These are phyloP conservation scores for Neoitamus cyanurus DNA, from an alignment of 2,888 invertebrate genomes.

Conservation along the genomic window DNA sequence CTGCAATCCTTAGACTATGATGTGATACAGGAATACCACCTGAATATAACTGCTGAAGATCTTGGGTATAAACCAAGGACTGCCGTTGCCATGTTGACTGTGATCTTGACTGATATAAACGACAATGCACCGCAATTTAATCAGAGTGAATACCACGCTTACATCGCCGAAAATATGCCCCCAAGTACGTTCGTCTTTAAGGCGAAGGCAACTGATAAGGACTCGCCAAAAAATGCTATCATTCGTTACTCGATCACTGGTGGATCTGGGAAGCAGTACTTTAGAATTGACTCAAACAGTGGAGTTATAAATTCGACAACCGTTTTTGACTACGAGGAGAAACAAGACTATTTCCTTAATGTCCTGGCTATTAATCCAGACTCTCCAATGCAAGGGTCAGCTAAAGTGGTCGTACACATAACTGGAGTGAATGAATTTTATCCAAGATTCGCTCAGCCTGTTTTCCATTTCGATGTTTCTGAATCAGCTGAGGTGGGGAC, in stretches of 20 bases:
- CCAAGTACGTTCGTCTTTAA: conserved; percentile 79
- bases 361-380: conserved; percentile 90
- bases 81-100: conserved; percentile 83
- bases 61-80: conserved; percentile 82
- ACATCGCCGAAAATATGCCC: conserved; percentile 84
- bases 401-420: conserved; percentile 79
- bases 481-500: conserved; percentile 90
- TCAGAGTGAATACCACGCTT: conserved; percentile 79
- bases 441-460: conserved; percentile 88
- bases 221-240: conserved; percentile 87
- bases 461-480: conserved; percentile 92
- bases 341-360: conserved; percentile 77
- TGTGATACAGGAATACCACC: conserved; percentile 81
- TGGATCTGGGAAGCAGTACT: conserved; percentile 78
- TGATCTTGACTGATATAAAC: conserved; percentile 91
- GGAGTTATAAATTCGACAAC: conserved; percentile 81
- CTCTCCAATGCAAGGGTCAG: conserved; percentile 80
- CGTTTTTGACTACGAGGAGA: conserved; percentile 89
- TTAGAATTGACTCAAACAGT: conserved; percentile 79
- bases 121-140: conserved; percentile 92
- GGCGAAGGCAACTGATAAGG: conserved; percentile 83
- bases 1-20: conserved; percentile 88
- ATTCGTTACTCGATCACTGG: conserved; percentile 86
- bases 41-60: conserved; percentile 90
- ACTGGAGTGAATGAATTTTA: conserved; percentile 90